phyloP scores from a whole-genome alignment of 2,797 vertebrate species.

The Taeniopygia guttata region DNA sequence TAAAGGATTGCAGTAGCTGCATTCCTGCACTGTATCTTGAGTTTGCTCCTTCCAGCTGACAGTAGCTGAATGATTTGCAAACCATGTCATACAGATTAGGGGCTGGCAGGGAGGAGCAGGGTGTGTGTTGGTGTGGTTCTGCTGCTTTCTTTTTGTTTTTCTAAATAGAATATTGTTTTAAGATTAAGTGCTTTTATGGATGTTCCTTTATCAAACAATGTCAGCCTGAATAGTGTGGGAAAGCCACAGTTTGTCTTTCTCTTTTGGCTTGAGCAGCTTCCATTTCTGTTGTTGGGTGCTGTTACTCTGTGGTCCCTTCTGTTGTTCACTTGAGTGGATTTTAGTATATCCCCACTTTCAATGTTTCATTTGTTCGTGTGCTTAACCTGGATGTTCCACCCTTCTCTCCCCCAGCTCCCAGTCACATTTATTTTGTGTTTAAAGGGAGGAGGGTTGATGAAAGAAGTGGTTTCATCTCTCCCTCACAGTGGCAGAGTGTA shows the following conservation, averaged over 20 bases:
- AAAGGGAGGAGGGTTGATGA: background rate
- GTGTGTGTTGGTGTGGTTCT: background rate
- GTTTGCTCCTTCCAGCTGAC: background rate
- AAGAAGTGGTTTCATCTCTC: background rate
- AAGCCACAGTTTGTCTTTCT: background rate
- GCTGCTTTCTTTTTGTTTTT: background rate
- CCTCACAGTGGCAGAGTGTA: background rate
- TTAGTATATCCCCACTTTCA: background rate
- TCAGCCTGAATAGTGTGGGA: background rate
- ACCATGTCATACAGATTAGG: background rate
- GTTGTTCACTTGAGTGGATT: rapidly evolving
- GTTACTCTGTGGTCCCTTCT: background rate
- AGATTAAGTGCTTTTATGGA: background rate
- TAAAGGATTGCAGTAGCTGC: background rate
- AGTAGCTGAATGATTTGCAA: background rate
- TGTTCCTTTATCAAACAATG: background rate
- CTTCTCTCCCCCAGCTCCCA: background rate
- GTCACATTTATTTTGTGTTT: background rate
- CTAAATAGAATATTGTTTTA: background rate
- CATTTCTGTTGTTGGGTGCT: background rate
- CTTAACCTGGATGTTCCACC: background rate
- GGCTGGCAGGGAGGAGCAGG: background rate
- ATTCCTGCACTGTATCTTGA: background rate
- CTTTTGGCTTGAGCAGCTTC: background rate
- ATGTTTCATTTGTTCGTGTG: background rate